These are phyloP conservation scores for Sitophilus oryzae DNA, from an alignment of 1,140 invertebrate genomes.

Conservation along the genomic window DNA sequence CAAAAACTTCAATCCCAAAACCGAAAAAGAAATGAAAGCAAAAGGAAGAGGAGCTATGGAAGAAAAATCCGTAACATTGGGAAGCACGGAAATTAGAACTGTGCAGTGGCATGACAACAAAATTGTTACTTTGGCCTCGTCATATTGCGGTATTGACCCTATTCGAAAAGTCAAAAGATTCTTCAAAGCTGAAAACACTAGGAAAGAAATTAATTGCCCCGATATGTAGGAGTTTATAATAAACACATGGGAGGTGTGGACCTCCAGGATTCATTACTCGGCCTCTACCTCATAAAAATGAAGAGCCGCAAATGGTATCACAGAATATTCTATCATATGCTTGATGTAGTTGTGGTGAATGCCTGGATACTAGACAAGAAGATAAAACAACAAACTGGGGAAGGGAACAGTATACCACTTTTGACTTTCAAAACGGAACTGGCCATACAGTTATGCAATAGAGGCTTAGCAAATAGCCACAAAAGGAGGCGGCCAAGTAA, in stretches of 20 bases:
- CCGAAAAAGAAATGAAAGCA: too few species aligned
- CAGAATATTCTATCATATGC: slow-evolving; percentile 45
- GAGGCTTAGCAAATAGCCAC: background rate
- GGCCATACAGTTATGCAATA: slow-evolving; percentile 11
- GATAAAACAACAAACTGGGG: background rate
- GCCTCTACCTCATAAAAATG: slow-evolving; percentile 42
- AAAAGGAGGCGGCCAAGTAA: too few species aligned
- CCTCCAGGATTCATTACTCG: slow-evolving; percentile 43
- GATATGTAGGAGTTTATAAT: slow-evolving; percentile 46
- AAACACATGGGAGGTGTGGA: slow-evolving; percentile 48
- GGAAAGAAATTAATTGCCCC: slow-evolving; percentile 43
- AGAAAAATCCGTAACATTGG: too few species aligned
- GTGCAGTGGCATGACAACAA: slow-evolving; percentile 22
- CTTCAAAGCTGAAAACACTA: slow-evolving; percentile 38
- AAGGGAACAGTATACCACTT: slow-evolving; percentile 11
- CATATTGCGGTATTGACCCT: slow-evolving; percentile 40
- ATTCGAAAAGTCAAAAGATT: slow-evolving; percentile 37
- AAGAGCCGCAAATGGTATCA: slow-evolving; percentile 45
- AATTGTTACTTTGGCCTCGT: slow-evolving; percentile 36
- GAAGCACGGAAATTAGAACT: too few species aligned
- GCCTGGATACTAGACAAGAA: slow-evolving; percentile 24
- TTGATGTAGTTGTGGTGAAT: slow-evolving; percentile 40
- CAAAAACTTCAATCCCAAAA: too few species aligned
- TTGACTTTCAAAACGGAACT: slow-evolving; percentile 17
- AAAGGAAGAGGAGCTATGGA: too few species aligned